Evolutionary conservation across 2,113 vertebrate species (phyloP), one percentile per base, ranked within the genome.

Genomic region (Emydocephalus ijimae): DNA sequence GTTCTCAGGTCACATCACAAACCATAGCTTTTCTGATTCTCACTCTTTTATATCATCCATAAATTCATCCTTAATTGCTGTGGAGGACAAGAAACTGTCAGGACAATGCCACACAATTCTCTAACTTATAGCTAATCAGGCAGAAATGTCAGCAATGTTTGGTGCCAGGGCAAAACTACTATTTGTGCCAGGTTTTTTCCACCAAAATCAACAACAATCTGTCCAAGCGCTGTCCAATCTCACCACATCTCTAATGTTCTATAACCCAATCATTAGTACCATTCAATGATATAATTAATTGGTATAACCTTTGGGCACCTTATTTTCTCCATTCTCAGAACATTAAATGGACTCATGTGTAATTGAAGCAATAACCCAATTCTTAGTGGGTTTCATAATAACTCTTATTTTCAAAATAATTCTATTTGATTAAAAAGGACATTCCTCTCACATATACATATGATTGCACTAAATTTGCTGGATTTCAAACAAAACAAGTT

Each of bases 51-150:
- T 14, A 34, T 94, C 52, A 95, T 56, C 18, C 29, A n/a, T 26
- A 90, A 93, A 94, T 95, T 89, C 94, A 91, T 85, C 56, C n/a
- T 88, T 94, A 94, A 95, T 12, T 93, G 92, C 92, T 91, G 85
- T 90, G 81, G 81, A 92, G 64, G 92, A 86, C 92, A 93, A 45
- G 15, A 89, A 20, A 85, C 90, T 89, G 11, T 94, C 43, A 64
- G n/a, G 1, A 7, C 90, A 89, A 64, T n/a, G 45, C n/a, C 69
- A 50, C 39, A 23, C 52, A 90, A 61, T 52, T 91, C 94, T 88
- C 61, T n/a, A 55, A 55, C 45, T 92, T 92, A 93, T 81, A 92
- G 0, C 91, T 89, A 90, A 57, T 91, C 55, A 48, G 59, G 89
- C 56, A 94, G 93, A 92, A 94, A 93, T 0, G 90, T 39, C 81